Evolutionary conservation across 2,797 vertebrate genomes (phyloP).

Genomic region (Argyrosomus regius): DNA sequence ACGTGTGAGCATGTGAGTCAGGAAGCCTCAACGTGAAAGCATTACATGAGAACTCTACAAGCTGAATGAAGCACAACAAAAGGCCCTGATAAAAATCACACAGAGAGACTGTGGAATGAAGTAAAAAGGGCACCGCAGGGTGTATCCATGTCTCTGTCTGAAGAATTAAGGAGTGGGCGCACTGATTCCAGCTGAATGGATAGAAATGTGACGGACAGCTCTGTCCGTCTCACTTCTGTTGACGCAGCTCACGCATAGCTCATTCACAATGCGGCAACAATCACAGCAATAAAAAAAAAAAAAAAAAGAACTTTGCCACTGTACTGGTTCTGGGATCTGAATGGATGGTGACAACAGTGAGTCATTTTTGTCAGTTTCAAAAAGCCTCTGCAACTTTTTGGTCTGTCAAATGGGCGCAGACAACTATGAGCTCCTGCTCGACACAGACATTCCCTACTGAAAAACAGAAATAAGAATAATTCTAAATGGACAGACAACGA

Average conservation of each 20-base stretch:
- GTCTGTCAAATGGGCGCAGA: conserved; percentile 6
- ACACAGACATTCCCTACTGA: neutral
- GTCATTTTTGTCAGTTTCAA: conserved; percentile 11
- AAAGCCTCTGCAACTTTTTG: neutral
- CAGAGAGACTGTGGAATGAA: neutral
- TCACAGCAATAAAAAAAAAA: neutral
- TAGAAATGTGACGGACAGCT: conserved; percentile 17
- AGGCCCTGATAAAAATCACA: conserved; percentile 8
- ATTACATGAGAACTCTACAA: neutral
- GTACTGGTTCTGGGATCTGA: neutral
- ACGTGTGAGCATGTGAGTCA: conserved; percentile 13
- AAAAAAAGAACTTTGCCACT: conserved; percentile 6
- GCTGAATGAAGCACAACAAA: conserved; percentile 14
- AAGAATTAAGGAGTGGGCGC: conserved; percentile 11
- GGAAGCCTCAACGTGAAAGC: neutral
- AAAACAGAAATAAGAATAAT: neutral
- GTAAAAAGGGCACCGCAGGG: neutral
- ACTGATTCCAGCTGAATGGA: conserved; percentile 7
- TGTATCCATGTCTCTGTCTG: neutral
- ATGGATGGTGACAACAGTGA: conserved; percentile 24
- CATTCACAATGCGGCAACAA: conserved; percentile 9
- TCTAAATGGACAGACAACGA: neutral
- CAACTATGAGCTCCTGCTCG: neutral
- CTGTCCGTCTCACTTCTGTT: neutral
- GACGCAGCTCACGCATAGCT: conserved; percentile 2